Percentiles rank a stretch among this genome's conserved stretches.
Conservation (phyloP, 2,113 vertebrate genomes). For the Cephalopterus ornatus region DNA sequence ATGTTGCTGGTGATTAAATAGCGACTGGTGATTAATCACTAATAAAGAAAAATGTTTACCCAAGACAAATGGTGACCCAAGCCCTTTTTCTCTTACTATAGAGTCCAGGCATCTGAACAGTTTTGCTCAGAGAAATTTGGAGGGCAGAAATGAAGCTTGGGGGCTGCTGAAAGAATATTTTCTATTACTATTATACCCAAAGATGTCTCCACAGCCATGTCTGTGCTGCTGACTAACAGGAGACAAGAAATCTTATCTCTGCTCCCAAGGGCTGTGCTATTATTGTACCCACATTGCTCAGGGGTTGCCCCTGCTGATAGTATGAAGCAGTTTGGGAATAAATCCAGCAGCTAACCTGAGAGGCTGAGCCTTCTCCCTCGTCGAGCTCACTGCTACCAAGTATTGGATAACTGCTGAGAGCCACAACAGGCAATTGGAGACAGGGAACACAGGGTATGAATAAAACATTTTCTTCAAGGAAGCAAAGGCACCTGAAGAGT, state of each 20-base stretch:
- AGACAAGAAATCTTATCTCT: not conserved
- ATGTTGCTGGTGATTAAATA: not conserved
- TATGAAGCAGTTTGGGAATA: not conserved
- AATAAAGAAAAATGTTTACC: not conserved
- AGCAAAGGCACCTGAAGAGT: not conserved
- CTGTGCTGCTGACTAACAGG: not conserved
- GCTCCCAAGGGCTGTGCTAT: fast-evolving
- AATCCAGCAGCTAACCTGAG: not conserved
- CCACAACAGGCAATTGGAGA: fast-evolving
- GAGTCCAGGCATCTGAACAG: not conserved
- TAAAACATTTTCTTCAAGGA: not conserved
- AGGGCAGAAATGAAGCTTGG: not conserved
- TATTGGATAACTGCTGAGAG: not conserved
- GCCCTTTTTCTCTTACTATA: not conserved
- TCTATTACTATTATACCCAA: not conserved
- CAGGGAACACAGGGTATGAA: not conserved
- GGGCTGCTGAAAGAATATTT: not conserved
- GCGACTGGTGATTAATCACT: not conserved
- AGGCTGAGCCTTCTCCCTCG: not conserved
- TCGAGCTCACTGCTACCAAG: not conserved
- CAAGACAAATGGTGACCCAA: not conserved
- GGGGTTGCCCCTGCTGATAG: not conserved
- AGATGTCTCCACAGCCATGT: not conserved
- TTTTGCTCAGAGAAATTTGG: not conserved
- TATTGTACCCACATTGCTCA: fast-evolving